A percentile compares a stretch with the other conserved stretches of the same genome.
Conservation (phyloP, 2,888 invertebrate species). For the Flexamia atlantica region DNA sequence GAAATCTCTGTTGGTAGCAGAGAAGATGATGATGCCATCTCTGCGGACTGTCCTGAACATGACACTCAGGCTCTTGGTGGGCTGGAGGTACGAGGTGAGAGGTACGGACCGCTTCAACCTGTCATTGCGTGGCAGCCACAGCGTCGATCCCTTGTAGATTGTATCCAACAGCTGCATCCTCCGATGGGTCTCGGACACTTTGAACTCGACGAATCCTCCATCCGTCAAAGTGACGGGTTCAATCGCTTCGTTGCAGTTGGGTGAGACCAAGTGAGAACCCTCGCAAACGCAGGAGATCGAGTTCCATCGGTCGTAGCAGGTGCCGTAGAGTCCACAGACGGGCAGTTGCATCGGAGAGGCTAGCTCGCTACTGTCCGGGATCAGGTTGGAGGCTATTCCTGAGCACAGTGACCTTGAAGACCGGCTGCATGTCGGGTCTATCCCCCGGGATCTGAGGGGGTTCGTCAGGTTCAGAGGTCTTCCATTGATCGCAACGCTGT, state of each 20-base stretch:
- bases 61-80: conserved; percentile 86
- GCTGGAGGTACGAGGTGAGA: conserved; percentile 73
- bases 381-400: conserved; percentile 63
- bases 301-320: conserved; percentile 93
- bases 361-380: conserved; percentile 64
- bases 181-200: conserved; percentile 89
- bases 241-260: conserved; percentile 88
- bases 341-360: conserved; percentile 70
- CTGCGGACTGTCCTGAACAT: conserved; percentile 88
- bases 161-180: conserved; percentile 91
- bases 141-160: conserved; percentile 85
- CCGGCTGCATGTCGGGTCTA: conserved; percentile 87
- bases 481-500: conserved; percentile 93
- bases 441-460: conserved; percentile 84
- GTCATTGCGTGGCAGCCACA: conserved; percentile 78
- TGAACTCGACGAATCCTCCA: conserved; percentile 88
- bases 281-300: conserved; percentile 79
- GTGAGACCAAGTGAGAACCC: conserved; percentile 81
- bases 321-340: conserved; percentile 81
- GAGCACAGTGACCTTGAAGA: conserved; percentile 73
- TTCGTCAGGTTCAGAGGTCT: conserved; percentile 88
- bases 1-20: conserved; percentile 92
- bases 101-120: conserved; percentile 71
- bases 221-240: conserved; percentile 88
- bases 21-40: conserved; percentile 90